These are phyloP conservation scores for Sus scrofa DNA, from an alignment of 2,113 vertebrate genomes.

Conservation along the genomic window T2T-Sscrofa CM000824.6:156568501-156569000, in stretches of 20 bases:
- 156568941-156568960: not conserved
- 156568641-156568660: not conserved
- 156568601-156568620: not conserved
- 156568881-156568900: accelerated
- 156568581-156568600: not conserved
- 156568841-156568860: not conserved
- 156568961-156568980: accelerated
- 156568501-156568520: not conserved
- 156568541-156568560: not conserved
- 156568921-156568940: too few species aligned
- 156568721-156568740: not conserved
- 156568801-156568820: not conserved
- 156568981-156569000: not conserved
- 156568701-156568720: not conserved
- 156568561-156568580: not conserved
- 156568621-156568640: accelerated
- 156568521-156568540: not conserved
- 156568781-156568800: not conserved
- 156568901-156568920: not conserved
- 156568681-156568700: not conserved
- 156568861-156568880: not conserved
- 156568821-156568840: not conserved
- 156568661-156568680: not conserved
- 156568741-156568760: not conserved
- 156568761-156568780: not conserved